phyloP scores from a whole-genome alignment of 2,113 vertebrate species.

The Chaetodon trifascialis region DNA sequence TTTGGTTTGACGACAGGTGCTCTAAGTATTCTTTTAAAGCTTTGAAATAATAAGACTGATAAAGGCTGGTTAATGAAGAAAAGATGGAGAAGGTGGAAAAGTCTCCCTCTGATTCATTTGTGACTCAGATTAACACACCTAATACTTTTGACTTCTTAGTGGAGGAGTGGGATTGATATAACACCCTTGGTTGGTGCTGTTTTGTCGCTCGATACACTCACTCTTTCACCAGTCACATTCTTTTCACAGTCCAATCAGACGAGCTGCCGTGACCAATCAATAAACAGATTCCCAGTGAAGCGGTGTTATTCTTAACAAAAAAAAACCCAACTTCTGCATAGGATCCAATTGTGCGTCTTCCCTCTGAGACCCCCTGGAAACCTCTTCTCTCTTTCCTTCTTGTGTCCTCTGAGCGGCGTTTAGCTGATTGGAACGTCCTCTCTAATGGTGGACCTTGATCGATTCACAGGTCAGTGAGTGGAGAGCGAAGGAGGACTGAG shows the following conservation, averaged over 20 bases:
- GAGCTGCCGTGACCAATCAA: conserved; percentile 39
- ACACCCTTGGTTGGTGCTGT: neutral
- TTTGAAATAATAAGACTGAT: conserved; percentile 17
- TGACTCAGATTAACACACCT: conserved; percentile 13
- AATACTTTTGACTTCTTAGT: conserved; percentile 10
- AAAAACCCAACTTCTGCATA: neutral
- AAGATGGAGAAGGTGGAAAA: conserved; percentile 1
- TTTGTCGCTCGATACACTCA: conserved; percentile 18
- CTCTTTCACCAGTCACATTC: conserved; percentile 36
- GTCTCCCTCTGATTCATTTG: conserved; percentile 24
- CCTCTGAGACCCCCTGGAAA: conserved; percentile 12
- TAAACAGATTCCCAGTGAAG: conserved; percentile 45
- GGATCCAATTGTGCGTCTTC: conserved; percentile 5
- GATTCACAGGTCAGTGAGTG: conserved; percentile 54
- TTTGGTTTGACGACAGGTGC: conserved; percentile 30
- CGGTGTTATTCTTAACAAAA: conserved; percentile 26
- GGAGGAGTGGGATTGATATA: conserved; percentile 9
- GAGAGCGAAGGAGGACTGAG: conserved; percentile 41
- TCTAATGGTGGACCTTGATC: conserved; percentile 52
- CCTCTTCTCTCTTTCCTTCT: conserved; percentile 9
- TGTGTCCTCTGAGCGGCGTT: conserved; percentile 55
- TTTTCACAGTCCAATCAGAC: conserved; percentile 27
- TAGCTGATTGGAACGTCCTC: conserved; percentile 52
- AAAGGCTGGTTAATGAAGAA: conserved; percentile 7
- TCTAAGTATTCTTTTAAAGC: conserved; percentile 1